These are phyloP conservation scores for Podabrus alpinus DNA, from an alignment of 2,888 invertebrate genomes.

Conservation along the genomic window DNA sequence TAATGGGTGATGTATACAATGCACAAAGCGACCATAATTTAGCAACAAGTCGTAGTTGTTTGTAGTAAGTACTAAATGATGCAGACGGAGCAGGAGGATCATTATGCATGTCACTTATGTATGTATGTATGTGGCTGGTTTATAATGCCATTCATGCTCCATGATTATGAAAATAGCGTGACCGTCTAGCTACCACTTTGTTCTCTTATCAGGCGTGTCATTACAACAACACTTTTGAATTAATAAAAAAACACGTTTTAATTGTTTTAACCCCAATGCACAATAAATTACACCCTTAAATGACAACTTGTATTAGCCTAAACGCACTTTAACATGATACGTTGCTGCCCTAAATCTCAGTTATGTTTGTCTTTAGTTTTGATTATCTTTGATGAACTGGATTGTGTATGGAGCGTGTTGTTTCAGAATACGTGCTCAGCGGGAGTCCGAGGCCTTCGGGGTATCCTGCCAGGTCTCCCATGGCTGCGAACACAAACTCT, in stretches of 20 bases:
- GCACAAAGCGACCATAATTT: conserved; percentile 15
- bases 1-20: conserved; percentile 9
- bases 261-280: conserved; percentile 36
- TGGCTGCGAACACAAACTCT: conserved; percentile 47
- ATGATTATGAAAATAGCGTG: conserved; percentile 32
- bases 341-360: conserved; percentile 31
- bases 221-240: conserved; percentile 29
- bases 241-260: conserved; percentile 33
- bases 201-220: conserved; percentile 34
- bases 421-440: conserved; percentile 62
- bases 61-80: conserved; percentile 17
- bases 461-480: conserved; percentile 57
- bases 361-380: conserved; percentile 40
- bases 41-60: conserved; percentile 22
- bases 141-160: conserved; percentile 21
- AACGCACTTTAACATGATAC: conserved; percentile 34
- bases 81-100: conserved; percentile 5
- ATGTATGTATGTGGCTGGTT: conserved; percentile 6
- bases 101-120: conserved; percentile 21
- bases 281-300: conserved; percentile 35
- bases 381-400: conserved; percentile 36
- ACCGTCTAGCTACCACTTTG: conserved; percentile 33
- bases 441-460: conserved; percentile 57
- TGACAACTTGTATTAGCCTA: conserved; percentile 27
- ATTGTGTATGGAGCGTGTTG: conserved; percentile 35